A percentile compares a stretch with the other conserved stretches of the same genome.
phyloP scores from a whole-genome alignment of 2,113 vertebrate species.

The Bufo bufo region DNA sequence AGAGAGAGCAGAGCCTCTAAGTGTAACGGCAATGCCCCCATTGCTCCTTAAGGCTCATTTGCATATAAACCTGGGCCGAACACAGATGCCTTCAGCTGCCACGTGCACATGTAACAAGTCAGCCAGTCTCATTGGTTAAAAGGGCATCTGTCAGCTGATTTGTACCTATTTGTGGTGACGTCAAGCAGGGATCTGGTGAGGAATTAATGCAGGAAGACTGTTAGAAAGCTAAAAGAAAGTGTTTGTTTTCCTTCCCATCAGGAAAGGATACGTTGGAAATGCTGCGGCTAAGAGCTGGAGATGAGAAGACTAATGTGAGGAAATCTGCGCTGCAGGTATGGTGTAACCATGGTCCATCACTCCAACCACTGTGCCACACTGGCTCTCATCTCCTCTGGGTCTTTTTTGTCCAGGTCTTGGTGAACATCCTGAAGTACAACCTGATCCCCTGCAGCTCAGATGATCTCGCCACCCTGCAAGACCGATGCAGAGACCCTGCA shows the following conservation, averaged over 20 bases:
- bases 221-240: no score
- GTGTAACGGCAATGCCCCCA: no score
- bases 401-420: slow-evolving; percentile 75
- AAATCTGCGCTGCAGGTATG: slow-evolving; percentile 90
- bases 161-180: no score
- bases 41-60: no score
- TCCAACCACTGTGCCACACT: not conserved
- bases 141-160: no score
- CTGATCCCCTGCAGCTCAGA: slow-evolving; percentile 70
- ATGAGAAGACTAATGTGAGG: slow-evolving; percentile 86
- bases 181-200: no score
- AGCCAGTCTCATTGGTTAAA: no score
- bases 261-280: slow-evolving; percentile 78
- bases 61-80: no score
- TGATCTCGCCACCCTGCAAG: slow-evolving; percentile 78
- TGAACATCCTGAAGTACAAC: slow-evolving; percentile 80
- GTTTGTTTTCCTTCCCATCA: slow-evolving; percentile 56
- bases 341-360: not conserved
- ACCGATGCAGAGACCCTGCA: slow-evolving; percentile 86
- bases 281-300: slow-evolving; percentile 76
- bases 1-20: no score
- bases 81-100: no score
- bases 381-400: not conserved
- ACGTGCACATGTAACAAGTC: no score
- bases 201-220: no score